These are phyloP conservation scores for Amphilophus citrinellus DNA, from an alignment of 2,113 vertebrate genomes.

Conservation along the genomic window DNA sequence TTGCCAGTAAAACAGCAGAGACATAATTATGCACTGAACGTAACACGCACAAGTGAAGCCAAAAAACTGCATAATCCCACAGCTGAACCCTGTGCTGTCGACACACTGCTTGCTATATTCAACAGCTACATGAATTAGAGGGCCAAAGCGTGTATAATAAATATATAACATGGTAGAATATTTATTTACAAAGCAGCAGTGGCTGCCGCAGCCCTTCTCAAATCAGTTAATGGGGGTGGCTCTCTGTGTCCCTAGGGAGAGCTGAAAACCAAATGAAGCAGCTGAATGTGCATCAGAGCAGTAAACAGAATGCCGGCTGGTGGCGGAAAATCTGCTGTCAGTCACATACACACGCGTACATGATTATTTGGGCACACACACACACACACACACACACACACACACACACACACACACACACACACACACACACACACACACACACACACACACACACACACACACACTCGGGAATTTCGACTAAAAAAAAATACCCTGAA, in stretches of 20 bases:
- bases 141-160: slow-evolving; percentile 31
- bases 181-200: slow-evolving; percentile 40
- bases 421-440: neutral
- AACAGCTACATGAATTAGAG: slow-evolving; percentile 1
- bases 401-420: neutral
- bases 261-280: slow-evolving; percentile 63
- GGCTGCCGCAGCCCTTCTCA: slow-evolving; percentile 48
- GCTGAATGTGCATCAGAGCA: slow-evolving; percentile 60
- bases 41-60: neutral
- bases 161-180: slow-evolving; percentile 46
- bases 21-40: neutral
- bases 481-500: neutral
- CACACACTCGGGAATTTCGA: neutral
- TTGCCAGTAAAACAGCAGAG: neutral
- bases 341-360: slow-evolving; percentile 26
- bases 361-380: neutral
- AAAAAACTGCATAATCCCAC: neutral
- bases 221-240: slow-evolving; percentile 61
- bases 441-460: neutral
- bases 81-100: neutral
- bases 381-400: neutral
- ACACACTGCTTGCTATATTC: neutral
- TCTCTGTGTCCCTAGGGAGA: slow-evolving; percentile 53
- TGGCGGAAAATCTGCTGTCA: slow-evolving; percentile 71
- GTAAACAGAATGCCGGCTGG: slow-evolving; percentile 58